Evolutionary conservation across 2,113 vertebrate genomes (phyloP), one percentile per base, ranked within the genome.

Genomic region (Peucedramus taeniatus): DNA sequence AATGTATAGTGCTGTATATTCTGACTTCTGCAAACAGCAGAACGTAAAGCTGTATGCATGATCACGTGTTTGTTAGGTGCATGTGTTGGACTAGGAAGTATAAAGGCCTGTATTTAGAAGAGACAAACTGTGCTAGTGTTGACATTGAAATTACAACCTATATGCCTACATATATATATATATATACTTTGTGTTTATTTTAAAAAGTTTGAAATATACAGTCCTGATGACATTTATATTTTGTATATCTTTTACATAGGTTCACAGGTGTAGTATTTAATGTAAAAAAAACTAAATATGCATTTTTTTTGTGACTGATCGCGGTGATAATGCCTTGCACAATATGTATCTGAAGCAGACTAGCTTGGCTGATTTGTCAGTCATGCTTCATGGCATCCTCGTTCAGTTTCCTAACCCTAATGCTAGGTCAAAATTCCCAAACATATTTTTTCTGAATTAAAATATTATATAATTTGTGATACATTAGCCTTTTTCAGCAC

Each of bases 1-100:
- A 93, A 76, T 98, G 97, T 98, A 98, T 85, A 97, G 97, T 98
- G 98, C 96, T 98, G 97, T 99, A 98, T 98, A 98, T 98, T 98
- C 95, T 96, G 90, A 97, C 96, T 97, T 97, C 97, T 97, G 96
- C 97, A 93, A 97, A 95, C 94, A 95, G 96, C 96, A 98, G 96
- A 96, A 96, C n/a, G n/a, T 95, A 90, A 98, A 95, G 96, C 97
- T 97, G 97, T 98, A 71, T 98, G 99, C 98, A 98, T 98, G 97
- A 96, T 89, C 94, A 95, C 96, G 96, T 97, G 96, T 98, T 97
- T 92, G 94, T 97, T 97, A 96, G 97, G 96, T 98, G 98, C 98
- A 98, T 98, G 98, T 97, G 90, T 97, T 98, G 97, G 95, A 92
- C 93, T 97, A 97, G 95, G 77, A 97, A 92, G 88, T 97, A 96